These are phyloP conservation scores for Pasiphila rectangulata DNA, from an alignment of 2,888 invertebrate species.

Conservation along the genomic window DNA sequence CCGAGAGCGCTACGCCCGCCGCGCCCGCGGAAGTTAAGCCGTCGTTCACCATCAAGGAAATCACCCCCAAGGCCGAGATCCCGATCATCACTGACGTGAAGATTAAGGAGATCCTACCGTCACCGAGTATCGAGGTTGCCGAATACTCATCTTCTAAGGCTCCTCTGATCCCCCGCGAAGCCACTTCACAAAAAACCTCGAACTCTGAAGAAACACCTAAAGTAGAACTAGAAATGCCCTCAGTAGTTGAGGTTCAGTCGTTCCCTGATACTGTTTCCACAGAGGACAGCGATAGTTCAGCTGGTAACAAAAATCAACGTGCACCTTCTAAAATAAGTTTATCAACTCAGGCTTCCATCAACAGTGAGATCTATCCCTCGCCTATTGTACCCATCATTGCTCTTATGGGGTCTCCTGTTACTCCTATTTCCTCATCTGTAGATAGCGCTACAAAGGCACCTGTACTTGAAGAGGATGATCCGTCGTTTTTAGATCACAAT, in stretches of 20 bases:
- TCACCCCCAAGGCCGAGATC: conserved; percentile 78
- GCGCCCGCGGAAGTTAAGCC: conserved; percentile 53
- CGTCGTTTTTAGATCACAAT: conserved; percentile 59
- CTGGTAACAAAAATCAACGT: conserved; percentile 44
- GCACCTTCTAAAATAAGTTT: conserved; percentile 67
- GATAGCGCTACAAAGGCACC: conserved; percentile 55
- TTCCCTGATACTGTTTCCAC: conserved; percentile 39
- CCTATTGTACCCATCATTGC: conserved; percentile 52
- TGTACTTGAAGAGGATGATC: conserved; percentile 67
- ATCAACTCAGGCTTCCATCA: conserved; percentile 61
- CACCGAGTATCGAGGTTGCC: conserved; percentile 59
- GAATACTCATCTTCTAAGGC: conserved; percentile 71
- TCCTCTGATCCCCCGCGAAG: conserved; percentile 68
- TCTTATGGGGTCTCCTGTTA: conserved; percentile 47
- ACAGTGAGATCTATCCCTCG: conserved; percentile 55
- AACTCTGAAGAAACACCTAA: conserved; percentile 40
- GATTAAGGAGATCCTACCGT: conserved; percentile 70
- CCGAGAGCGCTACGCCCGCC: conserved; percentile 40
- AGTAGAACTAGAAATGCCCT: conserved; percentile 52
- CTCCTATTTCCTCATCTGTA: conserved; percentile 38
- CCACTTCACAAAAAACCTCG: conserved; percentile 56
- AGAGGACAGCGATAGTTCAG: conserved; percentile 39
- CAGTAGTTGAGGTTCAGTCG: conserved; percentile 48
- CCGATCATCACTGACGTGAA: conserved; percentile 70
- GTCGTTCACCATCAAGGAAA: conserved; percentile 82